Percentiles rank a stretch among this genome's conserved stretches.
Evolutionary conservation across 2,888 invertebrate genomes (phyloP).

Genomic region (Carpatolechia fugitivella): DNA sequence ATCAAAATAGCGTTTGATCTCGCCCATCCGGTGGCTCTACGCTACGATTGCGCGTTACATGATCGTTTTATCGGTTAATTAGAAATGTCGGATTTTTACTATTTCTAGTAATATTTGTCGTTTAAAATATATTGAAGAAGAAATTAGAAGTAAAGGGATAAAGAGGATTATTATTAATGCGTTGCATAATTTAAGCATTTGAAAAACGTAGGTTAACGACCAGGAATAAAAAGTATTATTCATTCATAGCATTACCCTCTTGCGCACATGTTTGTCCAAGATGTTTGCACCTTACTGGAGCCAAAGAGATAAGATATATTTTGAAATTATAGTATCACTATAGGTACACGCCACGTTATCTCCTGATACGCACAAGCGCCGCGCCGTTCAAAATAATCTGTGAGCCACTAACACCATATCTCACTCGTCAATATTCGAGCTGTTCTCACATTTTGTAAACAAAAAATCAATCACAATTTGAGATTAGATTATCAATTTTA

Average conservation of each 20-base stretch:
- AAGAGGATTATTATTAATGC: no score
- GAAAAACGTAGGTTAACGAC: background rate
- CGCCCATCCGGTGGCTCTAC: constrained; percentile 13
- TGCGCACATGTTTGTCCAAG: constrained; percentile 41
- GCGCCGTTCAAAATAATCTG: constrained; percentile 47
- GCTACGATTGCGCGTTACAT: constrained; percentile 2
- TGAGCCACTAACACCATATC: constrained; percentile 42
- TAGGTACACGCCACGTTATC: constrained; percentile 28
- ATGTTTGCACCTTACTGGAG: constrained; percentile 57
- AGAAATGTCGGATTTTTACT: background rate
- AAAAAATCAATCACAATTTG: constrained; percentile 52
- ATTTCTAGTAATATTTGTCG: no score
- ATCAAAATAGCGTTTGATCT: constrained; percentile 22
- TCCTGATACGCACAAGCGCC: constrained; percentile 48
- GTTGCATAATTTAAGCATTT: no score
- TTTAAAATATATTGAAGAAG: no score
- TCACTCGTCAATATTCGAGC: constrained; percentile 42
- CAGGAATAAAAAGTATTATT: constrained; percentile 1
- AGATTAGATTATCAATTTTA: constrained; percentile 47
- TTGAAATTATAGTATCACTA: constrained; percentile 54
- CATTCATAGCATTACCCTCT: background rate
- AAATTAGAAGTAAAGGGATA: no score
- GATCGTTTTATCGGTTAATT: background rate
- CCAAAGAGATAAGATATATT: constrained; percentile 58
- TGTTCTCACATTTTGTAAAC: constrained; percentile 35